Evolutionary conservation across 2,797 vertebrate genomes (phyloP).

Genomic region (Siniperca scherzeri): DNA sequence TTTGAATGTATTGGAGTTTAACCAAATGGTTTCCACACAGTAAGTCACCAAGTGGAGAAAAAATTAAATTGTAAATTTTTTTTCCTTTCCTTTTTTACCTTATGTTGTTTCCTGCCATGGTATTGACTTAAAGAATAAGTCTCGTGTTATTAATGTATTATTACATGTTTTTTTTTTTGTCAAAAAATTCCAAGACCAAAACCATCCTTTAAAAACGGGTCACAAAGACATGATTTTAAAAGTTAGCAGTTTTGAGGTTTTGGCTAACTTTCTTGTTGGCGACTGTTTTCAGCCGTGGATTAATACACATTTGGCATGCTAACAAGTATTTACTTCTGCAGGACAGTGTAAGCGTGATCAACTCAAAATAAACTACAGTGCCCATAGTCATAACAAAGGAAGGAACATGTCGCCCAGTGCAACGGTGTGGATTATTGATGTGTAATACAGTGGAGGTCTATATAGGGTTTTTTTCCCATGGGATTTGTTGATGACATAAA

Average conservation of each 20-base stretch:
- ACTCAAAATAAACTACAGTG: neutral
- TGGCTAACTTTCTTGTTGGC: neutral
- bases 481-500: neutral
- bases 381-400: neutral
- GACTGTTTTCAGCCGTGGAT: neutral
- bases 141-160: neutral
- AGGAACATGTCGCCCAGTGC: neutral
- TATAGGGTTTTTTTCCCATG: neutral
- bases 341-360: neutral
- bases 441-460: no score
- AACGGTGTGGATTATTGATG: neutral
- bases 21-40: neutral
- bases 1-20: neutral
- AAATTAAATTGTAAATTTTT: no score
- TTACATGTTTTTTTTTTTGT: neutral
- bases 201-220: neutral
- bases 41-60: neutral
- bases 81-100: no score
- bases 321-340: neutral
- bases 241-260: neutral
- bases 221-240: neutral
- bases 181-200: neutral
- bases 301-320: neutral
- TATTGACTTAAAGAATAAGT: neutral
- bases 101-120: neutral